Evolutionary conservation across 2,113 vertebrate genomes (phyloP).

Genomic region (Todiramphus chloris): DNA sequence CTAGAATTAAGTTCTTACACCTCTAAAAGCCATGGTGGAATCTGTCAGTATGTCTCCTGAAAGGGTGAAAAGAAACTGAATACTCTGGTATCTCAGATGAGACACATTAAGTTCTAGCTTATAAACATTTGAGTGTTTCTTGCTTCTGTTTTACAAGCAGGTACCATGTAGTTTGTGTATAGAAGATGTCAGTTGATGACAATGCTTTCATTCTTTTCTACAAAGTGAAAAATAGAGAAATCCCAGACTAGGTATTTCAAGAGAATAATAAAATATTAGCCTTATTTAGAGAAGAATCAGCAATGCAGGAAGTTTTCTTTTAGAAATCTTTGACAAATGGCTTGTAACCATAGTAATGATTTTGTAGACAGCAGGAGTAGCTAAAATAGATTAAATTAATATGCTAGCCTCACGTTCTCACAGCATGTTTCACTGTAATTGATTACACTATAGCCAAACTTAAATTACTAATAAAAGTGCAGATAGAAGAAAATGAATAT

Average conservation of each 20-base stretch:
- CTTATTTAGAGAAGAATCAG: slow-evolving; percentile 47
- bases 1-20: not conserved
- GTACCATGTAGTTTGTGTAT: not conserved
- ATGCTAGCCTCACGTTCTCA: slow-evolving; percentile 67
- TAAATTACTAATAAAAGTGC: slow-evolving; percentile 75
- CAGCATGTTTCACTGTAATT: slow-evolving; percentile 77
- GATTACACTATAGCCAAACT: slow-evolving; percentile 72
- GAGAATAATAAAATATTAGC: not conserved
- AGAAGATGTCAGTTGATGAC: not conserved
- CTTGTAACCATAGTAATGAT: slow-evolving; percentile 76
- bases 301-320: slow-evolving; percentile 48
- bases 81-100: not conserved
- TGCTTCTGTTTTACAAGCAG: not conserved
- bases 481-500: slow-evolving; percentile 76
- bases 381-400: slow-evolving; percentile 80
- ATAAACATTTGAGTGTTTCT: not conserved
- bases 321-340: slow-evolving; percentile 72
- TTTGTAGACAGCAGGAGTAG: slow-evolving; percentile 73
- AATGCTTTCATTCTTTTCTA: not conserved
- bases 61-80: not conserved
- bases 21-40: not conserved
- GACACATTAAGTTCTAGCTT: not conserved
- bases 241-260: not conserved
- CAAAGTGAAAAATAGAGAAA: not conserved
- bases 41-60: not conserved